Evolutionary conservation across 2,888 invertebrate species (phyloP), one percentile per base, ranked within the genome.

Genomic region (Lithophane leautieri): DNA sequence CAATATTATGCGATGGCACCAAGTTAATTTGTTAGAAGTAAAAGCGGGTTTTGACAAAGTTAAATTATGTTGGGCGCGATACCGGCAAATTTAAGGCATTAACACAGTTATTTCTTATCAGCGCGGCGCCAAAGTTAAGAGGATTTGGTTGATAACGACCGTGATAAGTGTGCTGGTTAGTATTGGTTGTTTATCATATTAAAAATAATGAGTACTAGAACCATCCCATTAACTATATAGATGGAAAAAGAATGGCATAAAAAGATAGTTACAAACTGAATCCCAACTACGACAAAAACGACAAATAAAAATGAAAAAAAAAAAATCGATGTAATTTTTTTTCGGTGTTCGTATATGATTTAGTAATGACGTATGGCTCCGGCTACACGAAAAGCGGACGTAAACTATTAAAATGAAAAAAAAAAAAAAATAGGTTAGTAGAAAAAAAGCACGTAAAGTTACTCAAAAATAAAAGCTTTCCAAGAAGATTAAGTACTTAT

Each of bases 41-140:
- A 83, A 87, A 81, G 82, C 82, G 75, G 81, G 81, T 73, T 83
- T 78, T 74, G 74, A 67, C 82, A 85, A 89, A 91, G 89, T 89
- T 89, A 85, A 90, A 91, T 90, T 87, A 88, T 86, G 82, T 87
- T 81, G 73, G 70, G 78, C 70, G 79, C 73, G 81, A 81, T 84
- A 77, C 77, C 72, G 62, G 67, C 47, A 60, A 76, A 82, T 74
- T 86, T 75, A 62, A 85, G 67, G 71, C 78, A 63, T 76, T 83
- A 85, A 78, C 81, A 60, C 60, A 65, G 75, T 83, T 78, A 78
- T 78, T 75, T 81, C 77, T 77, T 82, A 86, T 82, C 72, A 28
- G 61, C 22, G 63, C 34, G 47, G 70, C 22, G 62, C 54, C 52
- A 40, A 73, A 76, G 68, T 70, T 81, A 40, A 50, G 60, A 67